Conservation (phyloP, 2,888 invertebrate species). For the Dexiosoma caninum region DNA sequence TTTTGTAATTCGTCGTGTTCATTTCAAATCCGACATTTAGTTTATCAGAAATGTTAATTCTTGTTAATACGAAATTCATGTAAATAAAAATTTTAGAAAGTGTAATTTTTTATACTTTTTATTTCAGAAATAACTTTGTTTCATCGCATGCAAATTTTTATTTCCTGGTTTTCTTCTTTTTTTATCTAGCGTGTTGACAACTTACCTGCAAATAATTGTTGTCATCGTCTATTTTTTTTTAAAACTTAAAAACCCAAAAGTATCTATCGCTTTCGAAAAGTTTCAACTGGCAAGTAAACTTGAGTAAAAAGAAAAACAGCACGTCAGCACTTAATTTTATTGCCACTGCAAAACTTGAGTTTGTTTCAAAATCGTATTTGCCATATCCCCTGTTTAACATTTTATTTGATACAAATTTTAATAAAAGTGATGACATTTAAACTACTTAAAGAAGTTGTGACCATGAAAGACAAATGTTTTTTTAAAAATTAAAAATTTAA, state of each 20-base stretch:
- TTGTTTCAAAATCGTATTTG: not conserved
- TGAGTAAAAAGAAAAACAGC: not conserved
- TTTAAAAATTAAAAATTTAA: too few species aligned
- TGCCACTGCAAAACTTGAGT: conserved; percentile 6
- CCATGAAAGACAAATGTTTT: not conserved
- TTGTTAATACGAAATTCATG: not conserved
- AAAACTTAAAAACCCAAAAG: not conserved
- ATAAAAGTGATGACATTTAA: not conserved
- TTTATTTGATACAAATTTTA: not conserved
- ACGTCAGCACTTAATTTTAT: conserved; percentile 10
- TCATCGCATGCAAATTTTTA: too few species aligned
- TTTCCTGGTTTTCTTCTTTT: too few species aligned
- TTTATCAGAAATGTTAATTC: not conserved
- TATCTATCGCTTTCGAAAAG: not conserved
- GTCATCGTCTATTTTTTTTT: conserved; percentile 24
- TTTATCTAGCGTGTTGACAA: conserved; percentile 17
- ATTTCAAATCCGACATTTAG: too few species aligned
- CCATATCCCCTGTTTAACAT: conserved; percentile 3
- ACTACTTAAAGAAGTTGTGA: not conserved
- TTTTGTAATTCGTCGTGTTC: too few species aligned
- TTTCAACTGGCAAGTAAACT: not conserved
- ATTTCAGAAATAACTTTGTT: too few species aligned
- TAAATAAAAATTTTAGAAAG: not conserved
- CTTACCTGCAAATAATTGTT: conserved; percentile 29
- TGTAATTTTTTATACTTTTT: not conserved